Conservation (phyloP, 2,888 invertebrate species). For the Lottia gigantea region DNA sequence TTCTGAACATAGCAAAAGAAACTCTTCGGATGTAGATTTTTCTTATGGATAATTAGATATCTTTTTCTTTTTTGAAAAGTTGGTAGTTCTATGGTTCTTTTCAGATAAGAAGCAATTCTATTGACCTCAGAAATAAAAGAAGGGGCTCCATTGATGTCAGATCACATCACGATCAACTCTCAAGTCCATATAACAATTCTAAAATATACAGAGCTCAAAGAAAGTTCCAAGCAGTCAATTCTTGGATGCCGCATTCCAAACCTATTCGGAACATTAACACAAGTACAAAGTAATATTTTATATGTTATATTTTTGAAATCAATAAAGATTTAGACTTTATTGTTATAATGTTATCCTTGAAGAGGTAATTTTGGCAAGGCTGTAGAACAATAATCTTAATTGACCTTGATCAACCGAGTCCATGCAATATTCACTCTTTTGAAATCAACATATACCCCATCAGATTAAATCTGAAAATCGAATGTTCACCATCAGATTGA, state of each 20-base stretch:
- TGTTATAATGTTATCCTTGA: too few species aligned
- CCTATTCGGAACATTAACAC: slow-evolving; percentile 1
- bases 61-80: neutral
- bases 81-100: too few species aligned
- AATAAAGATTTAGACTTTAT: too few species aligned
- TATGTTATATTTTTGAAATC: too few species aligned
- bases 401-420: too few species aligned
- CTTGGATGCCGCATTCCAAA: neutral
- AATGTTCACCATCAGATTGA: too few species aligned
- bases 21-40: neutral
- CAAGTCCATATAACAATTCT: neutral
- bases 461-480: too few species aligned
- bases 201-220: neutral
- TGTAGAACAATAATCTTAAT: too few species aligned
- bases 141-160: neutral
- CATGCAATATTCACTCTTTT: too few species aligned
- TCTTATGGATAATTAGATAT: neutral
- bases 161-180: neutral
- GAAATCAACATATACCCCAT: too few species aligned
- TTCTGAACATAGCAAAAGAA: too few species aligned
- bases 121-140: neutral
- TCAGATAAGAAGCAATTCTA: neutral
- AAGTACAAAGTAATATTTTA: neutral
- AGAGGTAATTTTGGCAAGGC: too few species aligned
- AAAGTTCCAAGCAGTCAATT: neutral